Conservation (phyloP, 37 sponge, comb jelly and placozoan genomes). For the Aplysina aerophoba region DNA sequence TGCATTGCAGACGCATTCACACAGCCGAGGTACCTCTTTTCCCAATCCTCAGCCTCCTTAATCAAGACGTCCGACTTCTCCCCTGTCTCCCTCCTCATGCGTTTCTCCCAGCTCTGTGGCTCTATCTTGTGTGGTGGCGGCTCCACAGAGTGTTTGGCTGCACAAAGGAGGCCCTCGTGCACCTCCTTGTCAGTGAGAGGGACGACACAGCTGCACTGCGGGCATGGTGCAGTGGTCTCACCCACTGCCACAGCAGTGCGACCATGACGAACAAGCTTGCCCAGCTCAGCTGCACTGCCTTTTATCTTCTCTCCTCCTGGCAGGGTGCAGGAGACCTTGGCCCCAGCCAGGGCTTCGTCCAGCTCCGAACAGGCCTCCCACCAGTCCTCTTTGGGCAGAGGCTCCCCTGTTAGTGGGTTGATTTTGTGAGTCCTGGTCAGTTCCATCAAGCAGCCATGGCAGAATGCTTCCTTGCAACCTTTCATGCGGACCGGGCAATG, state of each 20-base stretch:
- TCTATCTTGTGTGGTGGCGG: slow-evolving; percentile 63
- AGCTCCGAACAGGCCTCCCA: slow-evolving; percentile 35
- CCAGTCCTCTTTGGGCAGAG: slow-evolving; percentile 73
- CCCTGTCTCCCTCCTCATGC: slow-evolving; percentile 44
- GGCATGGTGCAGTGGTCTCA: slow-evolving; percentile 59
- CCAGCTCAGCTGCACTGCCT: slow-evolving; percentile 20
- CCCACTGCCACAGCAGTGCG: background rate
- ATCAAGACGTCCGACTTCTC: slow-evolving; percentile 51
- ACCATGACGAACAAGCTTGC: slow-evolving; percentile 16
- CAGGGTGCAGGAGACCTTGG: slow-evolving; percentile 3
- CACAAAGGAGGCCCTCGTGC: slow-evolving; percentile 68
- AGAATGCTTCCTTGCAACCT: slow-evolving; percentile 47
- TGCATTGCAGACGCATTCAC: background rate
- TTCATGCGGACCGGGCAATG: slow-evolving; percentile 56
- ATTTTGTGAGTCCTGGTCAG: slow-evolving; percentile 81
- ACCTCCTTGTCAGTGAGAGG: slow-evolving; percentile 45
- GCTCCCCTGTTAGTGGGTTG: slow-evolving; percentile 74
- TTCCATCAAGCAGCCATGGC: slow-evolving; percentile 70
- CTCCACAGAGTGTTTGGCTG: slow-evolving; percentile 49
- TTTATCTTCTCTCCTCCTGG: background rate
- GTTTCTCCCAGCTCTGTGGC: slow-evolving; percentile 61
- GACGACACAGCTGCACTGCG: slow-evolving; percentile 80
- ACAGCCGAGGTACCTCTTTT: slow-evolving; percentile 51
- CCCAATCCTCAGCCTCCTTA: slow-evolving; percentile 53
- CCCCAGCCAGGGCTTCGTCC: slow-evolving; percentile 50